Evolutionary conservation across 2,797 vertebrate species (phyloP).

Genomic region (Sebastes alutus): DNA sequence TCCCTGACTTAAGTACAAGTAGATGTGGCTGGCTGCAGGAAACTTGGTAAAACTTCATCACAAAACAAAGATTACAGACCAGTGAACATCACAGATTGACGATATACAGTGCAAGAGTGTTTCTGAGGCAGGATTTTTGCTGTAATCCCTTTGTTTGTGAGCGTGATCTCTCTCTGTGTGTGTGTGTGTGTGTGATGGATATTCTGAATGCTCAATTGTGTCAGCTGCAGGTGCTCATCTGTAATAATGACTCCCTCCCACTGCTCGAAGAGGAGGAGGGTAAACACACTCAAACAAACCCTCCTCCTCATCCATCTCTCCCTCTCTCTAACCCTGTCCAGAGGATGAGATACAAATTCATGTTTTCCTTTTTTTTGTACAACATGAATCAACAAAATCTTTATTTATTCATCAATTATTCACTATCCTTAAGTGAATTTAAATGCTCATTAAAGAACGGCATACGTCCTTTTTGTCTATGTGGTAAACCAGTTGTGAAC

Average conservation of each 20-base stretch:
- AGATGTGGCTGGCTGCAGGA: neutral
- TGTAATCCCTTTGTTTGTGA: conserved; percentile 11
- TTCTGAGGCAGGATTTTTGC: neutral
- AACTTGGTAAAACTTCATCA: neutral
- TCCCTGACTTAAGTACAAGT: neutral
- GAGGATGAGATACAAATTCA: neutral
- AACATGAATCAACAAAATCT: neutral
- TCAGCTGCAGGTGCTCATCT: conserved; percentile 42
- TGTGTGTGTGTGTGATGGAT: conserved; percentile 48
- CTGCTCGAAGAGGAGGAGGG: conserved; percentile 43
- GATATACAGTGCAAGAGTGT: neutral
- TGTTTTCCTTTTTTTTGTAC: neutral
- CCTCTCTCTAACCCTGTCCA: neutral
- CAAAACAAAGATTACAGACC: neutral
- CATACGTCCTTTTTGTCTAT: too few relatives aligned
- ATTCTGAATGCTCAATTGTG: conserved; percentile 31
- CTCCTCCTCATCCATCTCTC: neutral
- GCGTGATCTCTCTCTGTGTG: neutral
- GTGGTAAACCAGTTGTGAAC: neutral
- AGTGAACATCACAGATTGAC: conserved; percentile 6
- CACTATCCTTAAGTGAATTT: neutral
- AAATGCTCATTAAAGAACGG: neutral
- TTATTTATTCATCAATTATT: neutral
- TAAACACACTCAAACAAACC: conserved; percentile 39
- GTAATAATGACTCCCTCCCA: conserved; percentile 50